These are phyloP conservation scores for Pseudorhiza aurosa DNA, from an alignment of 30 jellyfish, hydroid and myxozoan genomes.

Conservation along the genomic window DNA sequence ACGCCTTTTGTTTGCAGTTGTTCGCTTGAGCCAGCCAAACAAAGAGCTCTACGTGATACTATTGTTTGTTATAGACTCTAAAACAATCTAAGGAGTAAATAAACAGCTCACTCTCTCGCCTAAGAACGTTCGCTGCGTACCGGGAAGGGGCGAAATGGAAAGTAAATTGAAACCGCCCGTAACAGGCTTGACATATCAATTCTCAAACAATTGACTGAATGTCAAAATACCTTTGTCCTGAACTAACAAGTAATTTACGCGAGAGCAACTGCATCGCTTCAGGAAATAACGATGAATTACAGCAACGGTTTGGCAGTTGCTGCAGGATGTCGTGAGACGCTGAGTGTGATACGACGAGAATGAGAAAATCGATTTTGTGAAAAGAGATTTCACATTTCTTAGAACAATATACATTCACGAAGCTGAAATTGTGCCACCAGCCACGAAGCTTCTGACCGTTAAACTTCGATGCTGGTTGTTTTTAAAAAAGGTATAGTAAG, in stretches of 20 bases:
- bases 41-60: background rate
- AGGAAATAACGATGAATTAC: background rate
- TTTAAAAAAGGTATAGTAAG: background rate
- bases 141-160: too few relatives aligned
- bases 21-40: background rate
- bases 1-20: background rate
- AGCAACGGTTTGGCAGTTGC: background rate
- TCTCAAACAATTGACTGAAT: too few relatives aligned
- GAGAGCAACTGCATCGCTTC: background rate
- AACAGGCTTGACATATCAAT: too few relatives aligned
- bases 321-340: background rate
- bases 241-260: too few relatives aligned
- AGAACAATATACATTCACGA: background rate
- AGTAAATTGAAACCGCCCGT: too few relatives aligned
- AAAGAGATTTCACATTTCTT: background rate
- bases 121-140: too few relatives aligned
- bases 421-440: background rate
- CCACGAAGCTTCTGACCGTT: background rate
- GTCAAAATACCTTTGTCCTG: too few relatives aligned
- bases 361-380: background rate
- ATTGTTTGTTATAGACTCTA: too few relatives aligned
- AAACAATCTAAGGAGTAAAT: too few relatives aligned
- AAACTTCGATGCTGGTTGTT: background rate
- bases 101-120: too few relatives aligned
- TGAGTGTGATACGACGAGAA: background rate